Evolutionary conservation across 2,797 vertebrate genomes (phyloP).

Genomic region (Anomalospiza imberbis): DNA sequence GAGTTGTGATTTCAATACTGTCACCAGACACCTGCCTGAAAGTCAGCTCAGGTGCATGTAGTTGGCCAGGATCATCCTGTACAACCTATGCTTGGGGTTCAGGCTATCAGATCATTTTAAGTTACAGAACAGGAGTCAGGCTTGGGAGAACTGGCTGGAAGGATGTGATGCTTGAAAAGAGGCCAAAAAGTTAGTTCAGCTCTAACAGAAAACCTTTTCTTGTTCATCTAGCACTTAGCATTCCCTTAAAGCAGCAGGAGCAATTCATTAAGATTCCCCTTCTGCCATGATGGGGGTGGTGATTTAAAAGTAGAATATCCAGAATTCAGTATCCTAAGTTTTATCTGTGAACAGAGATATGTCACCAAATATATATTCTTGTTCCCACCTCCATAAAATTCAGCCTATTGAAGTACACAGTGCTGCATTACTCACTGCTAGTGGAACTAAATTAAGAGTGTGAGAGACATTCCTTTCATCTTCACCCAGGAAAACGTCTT

Average conservation of each 20-base stretch:
- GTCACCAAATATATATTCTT: slow-evolving; percentile 26
- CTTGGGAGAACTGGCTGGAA: neutral
- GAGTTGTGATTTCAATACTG: neutral
- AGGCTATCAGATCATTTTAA: neutral
- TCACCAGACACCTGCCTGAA: neutral
- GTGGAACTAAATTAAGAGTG: slow-evolving; percentile 31
- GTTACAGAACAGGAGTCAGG: neutral
- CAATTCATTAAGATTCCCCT: slow-evolving; percentile 28
- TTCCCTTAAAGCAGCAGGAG: neutral
- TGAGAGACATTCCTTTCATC: slow-evolving; percentile 24
- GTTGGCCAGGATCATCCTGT: neutral
- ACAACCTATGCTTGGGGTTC: neutral
- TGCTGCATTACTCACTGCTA: slow-evolving; percentile 25
- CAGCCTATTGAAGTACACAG: neutral
- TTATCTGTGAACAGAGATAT: slow-evolving; percentile 3
- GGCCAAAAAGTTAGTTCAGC: neutral
- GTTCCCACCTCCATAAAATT: neutral
- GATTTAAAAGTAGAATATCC: neutral
- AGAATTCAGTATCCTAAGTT: neutral
- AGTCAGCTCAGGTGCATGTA: neutral
- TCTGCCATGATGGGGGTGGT: neutral
- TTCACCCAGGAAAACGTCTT: neutral
- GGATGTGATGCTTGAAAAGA: neutral
- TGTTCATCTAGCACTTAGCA: neutral
- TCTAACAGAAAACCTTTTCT: neutral